Evolutionary conservation across 2,797 vertebrate species (phyloP), one percentile per base, ranked within the genome.

Genomic region (Rallus crepitans): DNA sequence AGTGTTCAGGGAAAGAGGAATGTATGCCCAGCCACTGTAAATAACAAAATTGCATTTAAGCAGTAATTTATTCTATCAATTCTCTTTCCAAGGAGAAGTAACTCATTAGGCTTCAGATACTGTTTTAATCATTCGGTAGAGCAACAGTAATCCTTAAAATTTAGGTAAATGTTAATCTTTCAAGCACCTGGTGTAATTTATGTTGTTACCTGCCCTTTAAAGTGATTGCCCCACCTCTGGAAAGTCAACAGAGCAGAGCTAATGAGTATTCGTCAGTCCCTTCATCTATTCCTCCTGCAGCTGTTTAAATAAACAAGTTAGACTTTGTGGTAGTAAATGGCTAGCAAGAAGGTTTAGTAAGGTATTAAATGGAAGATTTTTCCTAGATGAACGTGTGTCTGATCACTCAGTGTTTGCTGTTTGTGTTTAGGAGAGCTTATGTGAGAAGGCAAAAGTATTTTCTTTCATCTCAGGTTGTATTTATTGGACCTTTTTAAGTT

Each of bases 281-380:
- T 56, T 78, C 76, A 57, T 57, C 68, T 70, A 6, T 53, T 91
- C 59, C 57, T 76, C 56, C 57, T n/a, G 63, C 48, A 63, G 53
- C 78, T 71, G 53, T 86, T 93, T 53, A 79, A 93, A 75, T 82
- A 91, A 91, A 70, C 52, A 64, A 40, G 27, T 82, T 78, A 70
- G 39, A 33, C 48, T 75, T 79, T 13, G 24, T 83, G 30, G 20
- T 76, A 80, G n/a, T 65, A 82, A 73, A 69, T 56, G 47, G 27
- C 76, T 70, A 78, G 76, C 59, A 42, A 33, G 53, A 42, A 75
- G 81, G 27, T 70, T 95, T 53, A 30, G n/a, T 82, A 21, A 40
- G 69, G 52, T 73, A 47, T 70, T 79, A 70, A 91, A 69, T 40
- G 28, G 37, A 79, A 75, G 66, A 21, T 61, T 60, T 91, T 86